These are phyloP conservation scores for Zalophus californianus DNA, from an alignment of 2,797 vertebrate genomes.

Conservation along the genomic window DNA sequence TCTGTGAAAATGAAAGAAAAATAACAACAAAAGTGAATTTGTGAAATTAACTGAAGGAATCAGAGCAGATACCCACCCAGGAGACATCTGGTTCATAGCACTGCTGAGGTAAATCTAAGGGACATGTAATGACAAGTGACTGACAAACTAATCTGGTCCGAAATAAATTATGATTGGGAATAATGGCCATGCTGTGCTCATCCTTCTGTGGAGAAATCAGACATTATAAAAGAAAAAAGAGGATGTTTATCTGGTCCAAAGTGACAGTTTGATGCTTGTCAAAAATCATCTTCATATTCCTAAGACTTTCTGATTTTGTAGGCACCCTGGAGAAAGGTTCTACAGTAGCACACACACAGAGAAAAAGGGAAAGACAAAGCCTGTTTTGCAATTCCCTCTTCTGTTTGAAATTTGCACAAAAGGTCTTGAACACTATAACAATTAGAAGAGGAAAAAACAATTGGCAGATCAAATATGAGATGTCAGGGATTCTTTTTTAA, in stretches of 20 bases:
- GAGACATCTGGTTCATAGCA: not conserved
- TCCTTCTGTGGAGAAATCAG: slow-evolving; percentile 55
- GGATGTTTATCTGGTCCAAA: slow-evolving; percentile 61
- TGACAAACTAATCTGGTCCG: slow-evolving; percentile 58
- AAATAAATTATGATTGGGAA: slow-evolving; percentile 80
- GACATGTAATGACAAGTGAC: slow-evolving; percentile 29
- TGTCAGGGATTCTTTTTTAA: slow-evolving; percentile 13
- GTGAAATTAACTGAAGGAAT: not conserved
- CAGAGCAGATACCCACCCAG: slow-evolving; percentile 9
- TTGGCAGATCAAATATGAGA: slow-evolving; percentile 55
- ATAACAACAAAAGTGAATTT: not conserved
- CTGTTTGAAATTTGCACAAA: slow-evolving; percentile 65
- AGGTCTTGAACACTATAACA: slow-evolving; percentile 29
- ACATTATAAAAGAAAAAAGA: slow-evolving; percentile 22
- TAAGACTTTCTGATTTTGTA: not conserved
- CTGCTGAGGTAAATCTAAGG: slow-evolving; percentile 60
- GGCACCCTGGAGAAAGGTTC: not conserved
- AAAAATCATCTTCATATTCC: slow-evolving; percentile 69
- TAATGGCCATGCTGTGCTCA: slow-evolving; percentile 57
- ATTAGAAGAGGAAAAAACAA: slow-evolving; percentile 3
- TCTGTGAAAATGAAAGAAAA: not conserved
- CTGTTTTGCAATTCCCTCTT: slow-evolving; percentile 61
- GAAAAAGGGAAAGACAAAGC: slow-evolving; percentile 35
- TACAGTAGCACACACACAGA: not conserved
- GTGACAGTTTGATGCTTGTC: slow-evolving; percentile 60